Evolutionary conservation across 2,888 invertebrate species (phyloP).

Genomic region (Cosmia pyralina): DNA sequence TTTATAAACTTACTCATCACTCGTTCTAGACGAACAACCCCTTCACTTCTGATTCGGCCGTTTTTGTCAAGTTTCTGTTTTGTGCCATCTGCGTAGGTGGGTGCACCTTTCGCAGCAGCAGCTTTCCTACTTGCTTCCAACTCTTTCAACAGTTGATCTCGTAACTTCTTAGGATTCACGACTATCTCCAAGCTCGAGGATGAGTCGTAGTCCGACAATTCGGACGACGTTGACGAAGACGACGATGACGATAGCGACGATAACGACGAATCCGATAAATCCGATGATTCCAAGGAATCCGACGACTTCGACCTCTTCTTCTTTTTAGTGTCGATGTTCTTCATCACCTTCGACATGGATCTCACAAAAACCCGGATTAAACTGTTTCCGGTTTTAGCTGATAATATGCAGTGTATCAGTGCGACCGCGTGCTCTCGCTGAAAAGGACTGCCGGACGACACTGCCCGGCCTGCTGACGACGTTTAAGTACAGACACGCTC

Average conservation of each 20-base stretch:
- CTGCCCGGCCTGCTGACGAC: not conserved
- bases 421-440: not conserved
- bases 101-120: not conserved
- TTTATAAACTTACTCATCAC: not conserved
- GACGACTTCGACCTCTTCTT: not conserved
- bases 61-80: not conserved
- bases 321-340: not conserved
- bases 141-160: not conserved
- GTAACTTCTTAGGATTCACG: not conserved
- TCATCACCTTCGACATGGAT: not conserved
- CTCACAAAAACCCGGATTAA: not conserved
- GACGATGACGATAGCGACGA: not conserved
- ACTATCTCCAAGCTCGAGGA: not conserved
- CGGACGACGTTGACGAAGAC: not conserved
- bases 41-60: not conserved
- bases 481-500: not conserved
- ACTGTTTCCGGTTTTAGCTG: not conserved
- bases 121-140: slow-evolving; percentile 1
- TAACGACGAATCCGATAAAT: not conserved
- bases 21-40: not conserved
- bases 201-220: not conserved
- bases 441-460: not conserved
- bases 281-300: not conserved
- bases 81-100: not conserved
- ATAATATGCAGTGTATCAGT: not conserved